Percentiles rank a stretch among this genome's conserved stretches.
Conservation (phyloP, 2,888 invertebrate genomes). For the Netelia melanura region DNA sequence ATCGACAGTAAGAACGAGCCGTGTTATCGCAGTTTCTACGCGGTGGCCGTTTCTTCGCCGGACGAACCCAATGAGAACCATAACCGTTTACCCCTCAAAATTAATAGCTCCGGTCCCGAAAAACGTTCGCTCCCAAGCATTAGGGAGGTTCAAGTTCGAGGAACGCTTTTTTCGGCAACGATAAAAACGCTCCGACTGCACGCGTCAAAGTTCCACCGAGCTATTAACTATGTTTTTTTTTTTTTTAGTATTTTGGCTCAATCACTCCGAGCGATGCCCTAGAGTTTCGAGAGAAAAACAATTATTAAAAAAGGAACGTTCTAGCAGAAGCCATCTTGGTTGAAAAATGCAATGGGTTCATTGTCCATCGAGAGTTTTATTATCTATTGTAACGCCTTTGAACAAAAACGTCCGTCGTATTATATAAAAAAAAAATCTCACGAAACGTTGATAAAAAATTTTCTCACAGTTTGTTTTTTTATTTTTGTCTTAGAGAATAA, state of each 20-base stretch:
- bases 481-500: too few species aligned
- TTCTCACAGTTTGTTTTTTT: too few species aligned
- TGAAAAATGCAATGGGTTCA: constrained; percentile 39
- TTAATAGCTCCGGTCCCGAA: constrained; percentile 36
- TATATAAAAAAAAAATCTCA: too few species aligned
- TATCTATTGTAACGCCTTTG: constrained; percentile 12
- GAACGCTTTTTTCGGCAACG: constrained; percentile 51
- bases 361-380: constrained; percentile 1
- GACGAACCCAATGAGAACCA: constrained; percentile 15
- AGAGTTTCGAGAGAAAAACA: background rate
- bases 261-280: constrained; percentile 8
- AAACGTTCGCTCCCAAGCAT: background rate
- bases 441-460: too few species aligned
- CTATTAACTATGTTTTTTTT: constrained; percentile 31
- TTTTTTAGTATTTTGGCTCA: constrained; percentile 1
- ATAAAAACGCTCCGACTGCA: constrained; percentile 53
- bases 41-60: background rate
- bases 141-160: background rate
- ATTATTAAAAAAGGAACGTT: constrained; percentile 17
- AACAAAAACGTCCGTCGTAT: background rate
- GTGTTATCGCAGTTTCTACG: background rate
- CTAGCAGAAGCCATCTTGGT: background rate
- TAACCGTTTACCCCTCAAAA: constrained; percentile 35
- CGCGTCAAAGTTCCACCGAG: constrained; percentile 30
- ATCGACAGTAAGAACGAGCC: background rate